Conservation (phyloP, 2,797 vertebrate species). For the Cyprinodon diabolis region DNA sequence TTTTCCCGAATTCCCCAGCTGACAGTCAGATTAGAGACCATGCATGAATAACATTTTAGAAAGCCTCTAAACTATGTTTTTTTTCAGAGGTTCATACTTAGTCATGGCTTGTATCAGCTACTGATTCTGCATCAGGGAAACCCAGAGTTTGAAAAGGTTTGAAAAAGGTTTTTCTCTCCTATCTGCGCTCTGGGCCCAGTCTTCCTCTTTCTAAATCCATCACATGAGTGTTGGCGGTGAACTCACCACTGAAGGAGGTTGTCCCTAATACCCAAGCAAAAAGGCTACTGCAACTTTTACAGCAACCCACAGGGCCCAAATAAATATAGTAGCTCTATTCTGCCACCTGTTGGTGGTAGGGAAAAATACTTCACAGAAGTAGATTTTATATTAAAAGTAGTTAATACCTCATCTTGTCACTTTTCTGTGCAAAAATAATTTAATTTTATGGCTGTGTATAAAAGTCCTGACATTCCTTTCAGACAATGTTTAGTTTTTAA, state of each 20-base stretch:
- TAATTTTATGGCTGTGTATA: no score
- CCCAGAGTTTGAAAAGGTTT: constrained; percentile 16
- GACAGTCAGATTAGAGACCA: background rate
- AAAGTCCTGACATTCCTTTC: background rate
- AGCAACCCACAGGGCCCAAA: background rate
- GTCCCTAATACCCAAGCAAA: background rate
- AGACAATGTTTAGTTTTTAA: no score
- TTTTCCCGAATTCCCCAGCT: background rate
- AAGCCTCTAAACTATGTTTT: background rate
- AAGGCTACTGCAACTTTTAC: background rate
- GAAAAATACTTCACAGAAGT: background rate
- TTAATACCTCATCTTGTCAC: no score
- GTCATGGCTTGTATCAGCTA: constrained; percentile 20
- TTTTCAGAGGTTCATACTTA: constrained; percentile 4
- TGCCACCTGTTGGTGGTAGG: constrained; percentile 28
- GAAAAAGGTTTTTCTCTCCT: constrained; percentile 16
- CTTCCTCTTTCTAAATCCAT: constrained; percentile 47
- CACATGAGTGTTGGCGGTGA: constrained; percentile 17
- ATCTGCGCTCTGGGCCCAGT: constrained; percentile 20
- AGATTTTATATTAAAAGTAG: background rate
- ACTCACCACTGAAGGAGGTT: background rate
- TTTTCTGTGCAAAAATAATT: no score
- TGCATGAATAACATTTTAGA: background rate
- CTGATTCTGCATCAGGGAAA: constrained; percentile 48
- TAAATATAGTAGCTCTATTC: background rate